Percentiles rank a stretch among this genome's conserved stretches.
Conservation (phyloP, 2,797 vertebrate species). For the Pseudochromis fuscus region DNA sequence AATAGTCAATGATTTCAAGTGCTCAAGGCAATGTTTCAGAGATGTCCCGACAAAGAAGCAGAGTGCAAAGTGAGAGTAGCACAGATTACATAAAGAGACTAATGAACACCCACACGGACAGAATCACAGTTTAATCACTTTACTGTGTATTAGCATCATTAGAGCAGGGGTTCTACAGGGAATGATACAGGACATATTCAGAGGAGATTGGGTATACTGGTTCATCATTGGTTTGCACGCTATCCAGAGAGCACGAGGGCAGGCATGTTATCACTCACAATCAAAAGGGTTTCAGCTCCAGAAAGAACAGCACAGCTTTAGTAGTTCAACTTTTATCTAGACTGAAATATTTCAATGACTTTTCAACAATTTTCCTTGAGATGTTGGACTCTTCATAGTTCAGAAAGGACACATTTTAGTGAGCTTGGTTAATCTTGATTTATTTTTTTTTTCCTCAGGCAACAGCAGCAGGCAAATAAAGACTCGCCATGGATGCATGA, state of each 20-base stretch:
- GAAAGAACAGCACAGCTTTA: neutral
- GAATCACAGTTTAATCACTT: constrained; percentile 47
- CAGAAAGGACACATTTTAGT: too few relatives aligned
- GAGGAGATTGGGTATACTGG: constrained; percentile 21
- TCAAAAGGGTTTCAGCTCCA: neutral
- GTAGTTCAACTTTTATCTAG: neutral
- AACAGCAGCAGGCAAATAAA: too few relatives aligned
- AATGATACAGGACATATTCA: neutral
- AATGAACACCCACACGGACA: constrained; percentile 37
- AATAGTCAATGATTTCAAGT: neutral
- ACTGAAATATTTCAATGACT: neutral
- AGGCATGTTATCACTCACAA: neutral
- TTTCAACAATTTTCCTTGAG: neutral
- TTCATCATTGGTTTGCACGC: constrained; percentile 25
- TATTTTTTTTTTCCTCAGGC: too few relatives aligned
- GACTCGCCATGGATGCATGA: too few relatives aligned
- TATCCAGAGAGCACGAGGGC: neutral
- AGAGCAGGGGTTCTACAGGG: constrained; percentile 23
- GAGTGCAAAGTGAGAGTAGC: constrained; percentile 6
- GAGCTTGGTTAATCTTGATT: too few relatives aligned
- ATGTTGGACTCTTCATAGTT: neutral
- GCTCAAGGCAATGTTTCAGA: neutral
- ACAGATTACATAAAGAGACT: constrained; percentile 25
- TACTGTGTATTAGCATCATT: constrained; percentile 36
- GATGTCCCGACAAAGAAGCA: neutral